phyloP scores from a whole-genome alignment of 2,797 vertebrate genomes.

The Gallinago stenura region DNA sequence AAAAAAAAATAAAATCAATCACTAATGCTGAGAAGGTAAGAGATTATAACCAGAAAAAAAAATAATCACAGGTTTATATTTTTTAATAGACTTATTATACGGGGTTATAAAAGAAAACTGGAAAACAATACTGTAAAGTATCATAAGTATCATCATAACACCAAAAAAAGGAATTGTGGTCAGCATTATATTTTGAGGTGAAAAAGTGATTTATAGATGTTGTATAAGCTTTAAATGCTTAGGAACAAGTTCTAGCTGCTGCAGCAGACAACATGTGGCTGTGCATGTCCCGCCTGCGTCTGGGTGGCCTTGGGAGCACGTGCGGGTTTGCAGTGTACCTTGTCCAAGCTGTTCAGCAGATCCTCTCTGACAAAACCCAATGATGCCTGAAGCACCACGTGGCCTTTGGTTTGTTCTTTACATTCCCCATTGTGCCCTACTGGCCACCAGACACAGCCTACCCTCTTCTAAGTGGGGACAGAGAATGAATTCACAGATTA shows the following conservation, averaged over 20 bases:
- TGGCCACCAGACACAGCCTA: not conserved
- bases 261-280: rapidly evolving
- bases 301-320: not conserved
- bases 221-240: not conserved
- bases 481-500: not conserved
- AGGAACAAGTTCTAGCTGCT: not conserved
- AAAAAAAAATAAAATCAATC: not conserved
- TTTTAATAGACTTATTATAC: too few relatives aligned
- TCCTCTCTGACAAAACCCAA: not conserved
- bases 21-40: not conserved
- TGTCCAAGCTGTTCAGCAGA: not conserved
- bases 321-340: not conserved
- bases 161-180: not conserved
- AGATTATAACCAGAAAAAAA: not conserved
- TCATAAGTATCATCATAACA: not conserved
- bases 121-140: not conserved
- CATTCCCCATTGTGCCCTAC: rapidly evolving
- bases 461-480: not conserved
- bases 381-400: rapidly evolving
- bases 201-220: not conserved
- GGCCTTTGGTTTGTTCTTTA: not conserved
- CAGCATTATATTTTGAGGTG: not conserved
- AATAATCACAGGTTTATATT: not conserved
- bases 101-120: not conserved
- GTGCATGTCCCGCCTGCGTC: rapidly evolving